These are phyloP conservation scores for Catalaphyllia jardinei DNA, from an alignment of 64 coral and sea anemone genomes.

Conservation along the genomic window DNA sequence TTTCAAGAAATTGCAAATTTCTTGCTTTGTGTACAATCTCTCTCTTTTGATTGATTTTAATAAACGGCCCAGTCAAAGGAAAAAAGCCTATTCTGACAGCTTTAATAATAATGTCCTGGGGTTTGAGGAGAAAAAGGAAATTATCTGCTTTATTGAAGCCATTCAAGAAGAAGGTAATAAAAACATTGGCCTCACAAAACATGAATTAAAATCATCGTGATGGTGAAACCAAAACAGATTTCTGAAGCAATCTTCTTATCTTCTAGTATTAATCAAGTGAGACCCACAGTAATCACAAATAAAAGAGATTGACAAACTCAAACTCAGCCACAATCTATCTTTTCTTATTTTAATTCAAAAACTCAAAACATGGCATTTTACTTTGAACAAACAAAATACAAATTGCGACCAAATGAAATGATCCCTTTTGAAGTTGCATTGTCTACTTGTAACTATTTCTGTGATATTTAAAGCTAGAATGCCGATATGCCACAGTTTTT, in stretches of 20 bases:
- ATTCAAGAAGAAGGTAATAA: background rate
- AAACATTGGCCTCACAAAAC: background rate
- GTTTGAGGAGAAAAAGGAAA: constrained; percentile 36
- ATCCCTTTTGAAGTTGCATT: background rate
- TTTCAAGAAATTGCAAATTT: constrained; percentile 51
- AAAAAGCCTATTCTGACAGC: background rate
- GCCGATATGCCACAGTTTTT: background rate
- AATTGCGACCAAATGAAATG: too few species aligned
- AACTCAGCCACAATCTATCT: background rate
- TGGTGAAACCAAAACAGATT: background rate
- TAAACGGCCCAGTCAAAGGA: constrained; percentile 4
- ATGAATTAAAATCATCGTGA: background rate
- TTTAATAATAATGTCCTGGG: constrained; percentile 15
- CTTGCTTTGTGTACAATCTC: constrained; percentile 8
- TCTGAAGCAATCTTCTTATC: background rate
- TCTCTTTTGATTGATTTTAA: constrained; percentile 20
- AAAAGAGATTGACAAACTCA: background rate
- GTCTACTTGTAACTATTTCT: background rate
- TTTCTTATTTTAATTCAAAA: background rate
- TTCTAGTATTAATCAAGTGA: background rate
- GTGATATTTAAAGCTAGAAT: background rate
- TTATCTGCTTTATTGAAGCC: background rate
- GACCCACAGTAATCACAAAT: constrained; percentile 1
- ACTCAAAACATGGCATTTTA: constrained; percentile 20
- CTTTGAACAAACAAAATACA: background rate